Conservation (phyloP, 2,797 vertebrate genomes). For the Protonibea diacanthus region DNA sequence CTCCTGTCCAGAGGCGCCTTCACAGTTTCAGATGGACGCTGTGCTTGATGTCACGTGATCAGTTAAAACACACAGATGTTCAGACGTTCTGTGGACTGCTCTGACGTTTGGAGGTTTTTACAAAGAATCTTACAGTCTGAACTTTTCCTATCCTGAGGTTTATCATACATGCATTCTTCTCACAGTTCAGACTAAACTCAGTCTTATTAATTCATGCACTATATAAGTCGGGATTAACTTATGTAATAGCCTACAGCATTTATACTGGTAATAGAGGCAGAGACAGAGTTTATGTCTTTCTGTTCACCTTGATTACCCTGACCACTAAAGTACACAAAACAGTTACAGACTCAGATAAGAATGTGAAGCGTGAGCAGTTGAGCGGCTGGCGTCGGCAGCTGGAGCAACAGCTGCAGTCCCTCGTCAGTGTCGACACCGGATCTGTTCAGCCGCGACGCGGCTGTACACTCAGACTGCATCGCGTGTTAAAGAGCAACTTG, state of each 20-base stretch:
- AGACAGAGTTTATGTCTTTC: not conserved
- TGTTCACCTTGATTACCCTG: not conserved
- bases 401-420: slow-evolving; percentile 6
- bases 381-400: not conserved
- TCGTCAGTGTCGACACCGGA: not conserved
- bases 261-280: no score
- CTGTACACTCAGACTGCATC: not conserved
- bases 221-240: not conserved
- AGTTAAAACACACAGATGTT: slow-evolving; percentile 20
- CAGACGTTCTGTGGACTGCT: not conserved
- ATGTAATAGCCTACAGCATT: no score
- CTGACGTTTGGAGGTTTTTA: not conserved
- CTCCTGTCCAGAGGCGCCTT: not conserved
- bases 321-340: not conserved
- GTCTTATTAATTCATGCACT: no score
- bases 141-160: not conserved
- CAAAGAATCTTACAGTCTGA: not conserved
- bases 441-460: slow-evolving; percentile 6
- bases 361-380: slow-evolving; percentile 2
- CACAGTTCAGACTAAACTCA: not conserved
- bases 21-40: not conserved
- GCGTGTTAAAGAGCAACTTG: not conserved
- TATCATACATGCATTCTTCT: not conserved
- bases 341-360: not conserved
- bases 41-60: not conserved